Evolutionary conservation across 2,113 vertebrate genomes (phyloP).

Genomic region (Galbula dea): DNA sequence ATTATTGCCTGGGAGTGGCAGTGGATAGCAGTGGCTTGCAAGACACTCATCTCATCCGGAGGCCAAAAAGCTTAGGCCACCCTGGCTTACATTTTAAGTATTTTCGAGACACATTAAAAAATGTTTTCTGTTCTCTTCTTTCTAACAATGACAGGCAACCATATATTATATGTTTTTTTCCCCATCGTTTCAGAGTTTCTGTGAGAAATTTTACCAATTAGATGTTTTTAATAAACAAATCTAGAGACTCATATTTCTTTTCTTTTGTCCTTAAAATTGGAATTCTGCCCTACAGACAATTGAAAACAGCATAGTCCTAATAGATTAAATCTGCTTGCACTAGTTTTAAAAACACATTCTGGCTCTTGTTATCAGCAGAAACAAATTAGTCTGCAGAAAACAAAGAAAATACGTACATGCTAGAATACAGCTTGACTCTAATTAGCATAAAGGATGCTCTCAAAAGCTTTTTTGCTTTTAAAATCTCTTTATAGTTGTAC

Average conservation of each 20-base stretch:
- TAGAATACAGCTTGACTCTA: background rate
- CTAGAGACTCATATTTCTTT: conserved; percentile 12
- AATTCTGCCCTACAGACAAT: conserved; percentile 47
- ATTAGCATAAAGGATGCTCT: background rate
- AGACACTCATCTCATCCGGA: background rate
- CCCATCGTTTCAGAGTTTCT: conserved; percentile 6
- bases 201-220: conserved; percentile 24
- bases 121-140: background rate
- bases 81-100: background rate
- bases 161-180: background rate
- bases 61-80: background rate
- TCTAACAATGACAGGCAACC: background rate
- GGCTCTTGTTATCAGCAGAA: conserved; percentile 48
- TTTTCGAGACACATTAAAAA: background rate
- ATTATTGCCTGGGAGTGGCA: background rate
- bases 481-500: background rate
- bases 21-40: background rate
- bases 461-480: background rate
- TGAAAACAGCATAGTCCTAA: conserved; percentile 32
- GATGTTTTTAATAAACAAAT: conserved; percentile 49
- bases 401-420: background rate
- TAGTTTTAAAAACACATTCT: conserved; percentile 44
- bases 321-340: conserved; percentile 53
- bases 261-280: conserved; percentile 39
- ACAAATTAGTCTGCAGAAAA: background rate